These are phyloP conservation scores for Manduca sexta DNA, from an alignment of 1,140 invertebrate species.

Conservation along the genomic window DNA sequence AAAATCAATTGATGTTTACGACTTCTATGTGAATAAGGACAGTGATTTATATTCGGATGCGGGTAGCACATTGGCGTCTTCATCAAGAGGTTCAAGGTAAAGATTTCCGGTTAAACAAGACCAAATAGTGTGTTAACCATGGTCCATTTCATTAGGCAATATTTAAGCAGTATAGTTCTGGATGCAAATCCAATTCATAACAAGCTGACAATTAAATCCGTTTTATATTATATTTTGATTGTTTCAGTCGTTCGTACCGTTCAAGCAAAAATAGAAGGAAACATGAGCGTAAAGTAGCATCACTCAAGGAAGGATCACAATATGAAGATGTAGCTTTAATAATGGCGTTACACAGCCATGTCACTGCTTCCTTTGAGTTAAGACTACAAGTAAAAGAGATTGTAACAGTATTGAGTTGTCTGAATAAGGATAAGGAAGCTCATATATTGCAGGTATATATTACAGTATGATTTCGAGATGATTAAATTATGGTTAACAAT, in stretches of 20 bases:
- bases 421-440: conserved; percentile 60
- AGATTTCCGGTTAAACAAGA: no score
- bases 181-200: no score
- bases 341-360: conserved; percentile 78
- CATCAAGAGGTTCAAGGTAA: conserved; percentile 74
- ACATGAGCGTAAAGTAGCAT: conserved; percentile 88
- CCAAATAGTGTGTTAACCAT: no score
- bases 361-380: conserved; percentile 64
- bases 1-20: conserved; percentile 51
- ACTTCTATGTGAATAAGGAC: conserved; percentile 69
- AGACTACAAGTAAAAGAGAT: conserved; percentile 69
- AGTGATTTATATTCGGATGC: conserved; percentile 87
- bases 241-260: conserved; percentile 76
- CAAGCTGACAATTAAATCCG: no score
- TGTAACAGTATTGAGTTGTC: conserved; percentile 62
- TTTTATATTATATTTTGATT: no score
- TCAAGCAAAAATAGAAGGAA: conserved; percentile 88
- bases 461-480: background rate
- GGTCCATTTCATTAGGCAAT: no score
- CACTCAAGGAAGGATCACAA: conserved; percentile 89
- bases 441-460: conserved; percentile 60
- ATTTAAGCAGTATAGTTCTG: no score
- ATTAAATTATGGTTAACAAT: no score
- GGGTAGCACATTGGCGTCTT: conserved; percentile 80
- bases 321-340: conserved; percentile 93